phyloP scores from a whole-genome alignment of 2,113 vertebrate genomes.

The Zapornia atra region DNA sequence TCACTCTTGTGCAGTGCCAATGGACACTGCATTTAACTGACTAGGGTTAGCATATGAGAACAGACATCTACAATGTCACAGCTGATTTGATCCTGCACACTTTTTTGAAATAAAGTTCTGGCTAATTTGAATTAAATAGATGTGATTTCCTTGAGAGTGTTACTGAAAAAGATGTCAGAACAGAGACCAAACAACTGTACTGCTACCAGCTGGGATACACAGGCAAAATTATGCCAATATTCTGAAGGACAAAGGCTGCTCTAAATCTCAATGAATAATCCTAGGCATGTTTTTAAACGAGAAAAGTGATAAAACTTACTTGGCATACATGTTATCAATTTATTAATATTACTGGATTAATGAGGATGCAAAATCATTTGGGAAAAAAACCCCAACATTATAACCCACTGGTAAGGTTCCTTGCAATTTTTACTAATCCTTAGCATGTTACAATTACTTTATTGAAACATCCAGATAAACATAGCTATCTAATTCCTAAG shows the following conservation, averaged over 20 bases:
- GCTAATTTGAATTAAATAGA: not conserved
- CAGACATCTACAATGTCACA: not conserved
- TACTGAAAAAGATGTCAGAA: not conserved
- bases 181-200: not conserved
- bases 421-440: conserved; percentile 29
- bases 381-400: not conserved
- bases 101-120: not conserved
- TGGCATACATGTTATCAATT: not conserved
- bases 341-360: not conserved
- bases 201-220: not conserved
- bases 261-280: not conserved
- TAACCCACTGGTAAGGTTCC: not conserved
- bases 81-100: not conserved
- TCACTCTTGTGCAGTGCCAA: not conserved
- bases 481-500: conserved; percentile 42
- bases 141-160: not conserved
- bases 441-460: conserved; percentile 26
- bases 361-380: not conserved
- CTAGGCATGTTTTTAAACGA: not conserved
- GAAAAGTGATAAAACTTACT: not conserved
- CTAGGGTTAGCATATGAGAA: not conserved
- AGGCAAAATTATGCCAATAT: not conserved
- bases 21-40: not conserved
- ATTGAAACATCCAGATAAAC: conserved; percentile 24
- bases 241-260: not conserved